phyloP scores from a whole-genome alignment of 1,140 invertebrate species.

The Drosophila melanogaster region Release_6_plus_ISO1_MT NT_033777.3:9799001-9799500 shows the following conservation, averaged over 20 bases:
- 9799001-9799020: constrained; percentile 99
- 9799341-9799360: constrained; percentile 96
- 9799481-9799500: constrained; percentile 98
- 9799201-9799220: constrained; percentile 96
- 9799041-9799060: constrained; percentile 91
- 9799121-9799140: constrained; percentile 97
- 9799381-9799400: constrained; percentile 97
- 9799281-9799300: constrained; percentile 97
- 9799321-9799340: constrained; percentile 99
- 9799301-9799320: constrained; percentile 98
- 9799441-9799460: constrained; percentile 99
- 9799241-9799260: constrained; percentile 99
- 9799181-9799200: constrained; percentile 98
- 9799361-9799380: constrained; percentile 99
- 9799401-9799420: constrained; percentile 98
- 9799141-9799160: constrained; percentile 98
- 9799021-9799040: constrained; percentile 92
- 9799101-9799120: constrained; percentile 99
- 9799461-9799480: constrained; percentile 99
- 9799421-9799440: constrained; percentile 99
- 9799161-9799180: constrained; percentile 98
- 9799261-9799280: constrained; percentile 99
- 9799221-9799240: constrained; percentile 98
- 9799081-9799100: constrained; percentile 97
- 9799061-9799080: constrained; percentile 89